These are phyloP conservation scores for Arizona elegans DNA, from an alignment of 2,113 vertebrate genomes.

Conservation along the genomic window DNA sequence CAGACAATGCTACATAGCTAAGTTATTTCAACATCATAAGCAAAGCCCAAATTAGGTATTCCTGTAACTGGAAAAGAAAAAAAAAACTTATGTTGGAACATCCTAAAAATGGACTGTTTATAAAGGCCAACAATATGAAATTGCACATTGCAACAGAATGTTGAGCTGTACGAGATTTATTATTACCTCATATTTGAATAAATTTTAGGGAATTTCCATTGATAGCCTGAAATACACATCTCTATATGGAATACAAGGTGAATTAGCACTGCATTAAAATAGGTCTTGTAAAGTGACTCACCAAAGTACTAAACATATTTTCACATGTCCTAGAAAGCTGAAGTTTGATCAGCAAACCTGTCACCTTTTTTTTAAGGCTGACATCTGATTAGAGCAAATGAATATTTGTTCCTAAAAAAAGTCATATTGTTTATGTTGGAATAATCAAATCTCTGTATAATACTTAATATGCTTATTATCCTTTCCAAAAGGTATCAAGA, in stretches of 20 bases:
- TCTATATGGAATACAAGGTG: not conserved
- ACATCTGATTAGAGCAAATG: not conserved
- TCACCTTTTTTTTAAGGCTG: not conserved
- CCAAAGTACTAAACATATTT: not conserved
- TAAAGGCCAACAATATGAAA: not conserved
- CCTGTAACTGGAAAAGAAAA: not conserved
- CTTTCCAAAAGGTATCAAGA: slow-evolving; percentile 77
- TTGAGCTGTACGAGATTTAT: not conserved
- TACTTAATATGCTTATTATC: not conserved
- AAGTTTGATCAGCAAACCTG: not conserved
- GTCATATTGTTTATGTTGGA: not conserved
- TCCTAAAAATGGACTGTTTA: not conserved
- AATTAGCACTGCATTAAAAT: not conserved
- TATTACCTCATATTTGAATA: not conserved
- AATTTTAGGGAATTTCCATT: not conserved
- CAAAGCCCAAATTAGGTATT: not conserved
- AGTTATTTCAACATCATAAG: not conserved
- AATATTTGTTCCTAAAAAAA: not conserved
- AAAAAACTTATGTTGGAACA: not conserved
- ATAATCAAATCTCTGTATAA: not conserved
- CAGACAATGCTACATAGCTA: not conserved
- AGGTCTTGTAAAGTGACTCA: not conserved
- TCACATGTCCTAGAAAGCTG: not conserved
- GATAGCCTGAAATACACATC: not conserved
- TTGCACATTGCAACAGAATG: not conserved